A percentile compares a stretch with the other conserved stretches of the same genome.
These are phyloP conservation scores for Drosophila punjabiensis DNA, from an alignment of 1,140 invertebrate genomes.

Conservation along the genomic window DNA sequence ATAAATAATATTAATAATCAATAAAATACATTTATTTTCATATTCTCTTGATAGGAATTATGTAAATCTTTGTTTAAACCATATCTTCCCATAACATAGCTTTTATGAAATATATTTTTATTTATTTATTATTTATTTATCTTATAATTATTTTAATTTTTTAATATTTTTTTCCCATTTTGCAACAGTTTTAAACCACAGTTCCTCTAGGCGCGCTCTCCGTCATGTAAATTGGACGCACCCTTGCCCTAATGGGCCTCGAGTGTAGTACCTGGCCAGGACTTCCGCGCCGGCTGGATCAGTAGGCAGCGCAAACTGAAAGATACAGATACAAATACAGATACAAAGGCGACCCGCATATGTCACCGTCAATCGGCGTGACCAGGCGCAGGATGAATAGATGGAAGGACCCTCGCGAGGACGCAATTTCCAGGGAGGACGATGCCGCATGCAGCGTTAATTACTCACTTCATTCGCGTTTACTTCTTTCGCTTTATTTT, in stretches of 20 bases:
- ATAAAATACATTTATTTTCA: background rate
- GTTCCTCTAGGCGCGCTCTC: slow-evolving; percentile 9
- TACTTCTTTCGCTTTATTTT: slow-evolving; percentile 22
- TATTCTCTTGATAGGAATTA: background rate
- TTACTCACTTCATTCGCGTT: slow-evolving; percentile 74
- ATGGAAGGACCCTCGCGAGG: slow-evolving; percentile 62
- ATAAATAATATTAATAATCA: no score
- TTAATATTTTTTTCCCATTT: background rate
- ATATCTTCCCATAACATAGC: background rate
- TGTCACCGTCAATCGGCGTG: slow-evolving; percentile 71
- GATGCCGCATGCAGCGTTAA: slow-evolving; percentile 80
- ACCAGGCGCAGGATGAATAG: slow-evolving; percentile 50
- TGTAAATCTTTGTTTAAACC: no score
- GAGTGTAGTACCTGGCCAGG: slow-evolving; percentile 45
- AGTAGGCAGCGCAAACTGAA: background rate
- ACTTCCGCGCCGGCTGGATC: slow-evolving; percentile 22
- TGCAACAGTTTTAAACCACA: background rate
- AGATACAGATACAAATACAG: slow-evolving; percentile 44
- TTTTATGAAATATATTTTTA: background rate
- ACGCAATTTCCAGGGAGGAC: slow-evolving; percentile 55
- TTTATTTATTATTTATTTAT: no score
- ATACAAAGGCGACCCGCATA: slow-evolving; percentile 73
- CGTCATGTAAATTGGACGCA: slow-evolving; percentile 75
- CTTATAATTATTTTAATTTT: background rate
- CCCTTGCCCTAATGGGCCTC: slow-evolving; percentile 60